Percentiles rank a stretch among this genome's conserved stretches.
These are phyloP conservation scores for Dolichotis patagonum DNA, from an alignment of 2,113 vertebrate genomes.

Conservation along the genomic window DNA sequence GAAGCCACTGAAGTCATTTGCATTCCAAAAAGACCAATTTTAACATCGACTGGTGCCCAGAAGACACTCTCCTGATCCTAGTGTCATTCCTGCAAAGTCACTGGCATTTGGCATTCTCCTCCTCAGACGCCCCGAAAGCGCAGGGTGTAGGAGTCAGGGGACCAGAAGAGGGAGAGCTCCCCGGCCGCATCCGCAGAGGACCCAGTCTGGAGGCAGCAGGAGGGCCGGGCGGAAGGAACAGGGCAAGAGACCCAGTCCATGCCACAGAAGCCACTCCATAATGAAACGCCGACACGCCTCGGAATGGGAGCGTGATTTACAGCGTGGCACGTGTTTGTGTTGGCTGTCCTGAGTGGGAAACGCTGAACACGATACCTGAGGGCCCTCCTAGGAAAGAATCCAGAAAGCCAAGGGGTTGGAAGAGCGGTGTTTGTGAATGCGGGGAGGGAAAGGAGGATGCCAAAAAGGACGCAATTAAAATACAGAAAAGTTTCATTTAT, in stretches of 20 bases:
- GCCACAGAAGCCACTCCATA: not conserved
- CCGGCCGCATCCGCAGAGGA: rapidly evolving
- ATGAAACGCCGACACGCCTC: not conserved
- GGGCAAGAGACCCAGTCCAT: not conserved
- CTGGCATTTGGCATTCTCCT: not conserved
- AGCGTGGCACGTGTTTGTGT: not conserved
- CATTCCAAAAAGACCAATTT: not conserved
- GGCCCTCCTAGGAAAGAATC: not conserved
- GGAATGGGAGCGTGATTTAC: not conserved
- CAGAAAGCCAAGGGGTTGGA: not conserved
- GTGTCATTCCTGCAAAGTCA: not conserved
- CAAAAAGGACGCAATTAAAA: not conserved
- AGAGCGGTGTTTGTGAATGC: not conserved
- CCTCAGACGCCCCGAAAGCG: not conserved
- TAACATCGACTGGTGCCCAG: not conserved
- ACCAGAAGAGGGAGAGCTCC: not conserved
- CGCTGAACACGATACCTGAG: not conserved
- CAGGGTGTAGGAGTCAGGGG: rapidly evolving
- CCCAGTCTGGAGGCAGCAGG: rapidly evolving
- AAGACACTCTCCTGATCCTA: not conserved
- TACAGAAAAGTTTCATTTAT: not conserved
- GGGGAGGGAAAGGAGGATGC: not conserved
- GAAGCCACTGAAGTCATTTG: not conserved
- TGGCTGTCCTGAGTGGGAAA: not conserved
- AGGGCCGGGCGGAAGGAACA: not conserved